Conservation (phyloP, 1,140 invertebrate species). For the Drosophila ogumai region DNA sequence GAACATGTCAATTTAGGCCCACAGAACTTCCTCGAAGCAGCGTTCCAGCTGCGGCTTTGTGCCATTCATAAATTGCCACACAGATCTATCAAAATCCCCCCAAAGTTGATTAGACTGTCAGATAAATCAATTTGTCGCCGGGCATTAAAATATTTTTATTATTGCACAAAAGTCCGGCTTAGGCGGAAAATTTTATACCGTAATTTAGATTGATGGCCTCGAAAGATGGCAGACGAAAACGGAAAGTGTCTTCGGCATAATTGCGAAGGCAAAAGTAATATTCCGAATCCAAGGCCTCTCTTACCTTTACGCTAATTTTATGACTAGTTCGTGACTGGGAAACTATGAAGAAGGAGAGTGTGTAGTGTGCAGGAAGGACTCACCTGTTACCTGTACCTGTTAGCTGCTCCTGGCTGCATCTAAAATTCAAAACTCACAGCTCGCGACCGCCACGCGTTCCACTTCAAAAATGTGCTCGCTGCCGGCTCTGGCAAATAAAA, state of each 20-base stretch:
- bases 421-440: slow-evolving; percentile 38
- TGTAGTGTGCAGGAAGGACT: slow-evolving; percentile 12
- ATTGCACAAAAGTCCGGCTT: slow-evolving; percentile 49
- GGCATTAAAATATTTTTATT: slow-evolving; percentile 72
- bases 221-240: slow-evolving; percentile 22
- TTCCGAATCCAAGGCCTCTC: slow-evolving; percentile 23
- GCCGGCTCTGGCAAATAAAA: slow-evolving; percentile 58
- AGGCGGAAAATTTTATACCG: slow-evolving; percentile 37
- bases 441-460: slow-evolving; percentile 47
- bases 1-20: slow-evolving; percentile 70
- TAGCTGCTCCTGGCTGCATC: slow-evolving; percentile 38
- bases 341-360: slow-evolving; percentile 12
- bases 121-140: slow-evolving; percentile 79
- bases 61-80: slow-evolving; percentile 54
- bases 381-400: slow-evolving; percentile 50
- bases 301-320: slow-evolving; percentile 56
- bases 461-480: slow-evolving; percentile 49
- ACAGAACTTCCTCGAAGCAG: slow-evolving; percentile 34
- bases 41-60: slow-evolving; percentile 56
- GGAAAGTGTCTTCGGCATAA: slow-evolving; percentile 61
- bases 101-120: slow-evolving; percentile 44
- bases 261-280: slow-evolving; percentile 35
- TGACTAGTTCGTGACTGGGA: slow-evolving; percentile 67
- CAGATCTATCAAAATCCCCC: slow-evolving; percentile 63
- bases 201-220: slow-evolving; percentile 76